Percentiles rank a stretch among this genome's conserved stretches.
These are phyloP conservation scores for Pantherophis guttatus DNA, from an alignment of 2,113 vertebrate species.

Conservation along the genomic window DNA sequence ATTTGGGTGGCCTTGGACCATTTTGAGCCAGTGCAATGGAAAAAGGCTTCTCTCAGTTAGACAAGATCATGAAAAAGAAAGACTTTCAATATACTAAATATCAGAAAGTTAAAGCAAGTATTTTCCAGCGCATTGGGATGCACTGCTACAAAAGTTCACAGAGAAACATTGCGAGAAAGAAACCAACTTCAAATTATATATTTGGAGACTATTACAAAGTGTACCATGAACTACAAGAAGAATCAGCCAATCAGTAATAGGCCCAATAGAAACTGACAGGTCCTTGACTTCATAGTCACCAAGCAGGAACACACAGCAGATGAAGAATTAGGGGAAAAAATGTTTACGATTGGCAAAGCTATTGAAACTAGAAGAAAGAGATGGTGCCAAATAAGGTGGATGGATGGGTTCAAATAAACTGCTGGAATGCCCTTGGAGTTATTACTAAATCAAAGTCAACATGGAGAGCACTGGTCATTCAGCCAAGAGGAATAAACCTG, in stretches of 20 bases:
- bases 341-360: not conserved
- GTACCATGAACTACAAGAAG: not conserved
- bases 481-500: not conserved
- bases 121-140: not conserved
- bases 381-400: not conserved
- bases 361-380: not conserved
- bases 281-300: not conserved
- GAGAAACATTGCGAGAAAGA: not conserved
- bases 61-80: not conserved
- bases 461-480: not conserved
- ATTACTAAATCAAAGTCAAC: not conserved
- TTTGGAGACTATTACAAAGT: not conserved
- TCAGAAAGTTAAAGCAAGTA: not conserved
- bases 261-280: not conserved
- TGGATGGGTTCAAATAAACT: not conserved
- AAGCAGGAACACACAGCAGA: not conserved
- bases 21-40: not conserved
- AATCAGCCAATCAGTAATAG: not conserved
- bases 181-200: not conserved
- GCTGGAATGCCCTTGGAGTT: not conserved
- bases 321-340: not conserved
- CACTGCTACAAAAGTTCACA: not conserved
- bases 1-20: not conserved
- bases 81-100: not conserved
- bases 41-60: not conserved